phyloP scores from a whole-genome alignment of 2,888 invertebrate genomes.

The Apamea anceps region DNA sequence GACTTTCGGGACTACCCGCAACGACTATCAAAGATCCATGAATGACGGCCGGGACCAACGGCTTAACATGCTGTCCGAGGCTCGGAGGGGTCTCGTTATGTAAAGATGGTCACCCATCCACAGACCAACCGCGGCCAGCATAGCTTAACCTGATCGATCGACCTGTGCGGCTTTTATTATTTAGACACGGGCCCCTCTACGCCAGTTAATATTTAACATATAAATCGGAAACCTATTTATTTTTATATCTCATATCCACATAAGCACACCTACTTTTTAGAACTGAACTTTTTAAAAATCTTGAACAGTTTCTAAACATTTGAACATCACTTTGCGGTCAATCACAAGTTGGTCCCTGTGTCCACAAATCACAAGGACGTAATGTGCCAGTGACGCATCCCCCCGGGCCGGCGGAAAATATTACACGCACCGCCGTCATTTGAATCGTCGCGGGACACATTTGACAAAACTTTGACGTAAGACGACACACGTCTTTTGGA shows the following conservation, averaged over 20 bases:
- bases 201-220: constrained; percentile 15
- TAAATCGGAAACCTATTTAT: not conserved
- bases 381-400: constrained; percentile 63
- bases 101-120: no score
- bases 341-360: constrained; percentile 33
- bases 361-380: constrained; percentile 62
- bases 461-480: constrained; percentile 79
- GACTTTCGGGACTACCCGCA: no score
- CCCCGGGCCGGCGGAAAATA: constrained; percentile 73
- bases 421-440: constrained; percentile 80
- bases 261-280: not conserved
- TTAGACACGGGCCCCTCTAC: not conserved
- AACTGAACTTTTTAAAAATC: not conserved
- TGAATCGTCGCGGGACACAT: constrained; percentile 78
- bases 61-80: no score
- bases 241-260: not conserved
- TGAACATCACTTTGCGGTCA: constrained; percentile 39
- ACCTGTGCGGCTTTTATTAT: no score
- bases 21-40: no score
- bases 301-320: not conserved
- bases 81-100: no score
- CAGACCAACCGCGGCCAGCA: no score
- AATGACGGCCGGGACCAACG: no score
- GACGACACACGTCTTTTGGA: constrained; percentile 39
- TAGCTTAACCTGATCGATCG: no score